Evolutionary conservation across 2,888 invertebrate species (phyloP), one percentile per base, ranked within the genome.

Genomic region (Argyresthia albistria): DNA sequence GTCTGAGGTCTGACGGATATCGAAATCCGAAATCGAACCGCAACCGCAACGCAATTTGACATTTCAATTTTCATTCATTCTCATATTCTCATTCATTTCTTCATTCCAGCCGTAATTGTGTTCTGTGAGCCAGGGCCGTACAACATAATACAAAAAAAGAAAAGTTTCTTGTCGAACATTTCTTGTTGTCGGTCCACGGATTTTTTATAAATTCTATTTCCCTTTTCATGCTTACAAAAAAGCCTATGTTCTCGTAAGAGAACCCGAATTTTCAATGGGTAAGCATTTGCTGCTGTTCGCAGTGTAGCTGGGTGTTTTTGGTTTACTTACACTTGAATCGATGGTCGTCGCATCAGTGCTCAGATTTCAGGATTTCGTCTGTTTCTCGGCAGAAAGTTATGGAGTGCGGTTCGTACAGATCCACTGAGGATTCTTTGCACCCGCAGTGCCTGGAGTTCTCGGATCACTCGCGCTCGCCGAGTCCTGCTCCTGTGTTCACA

Each of bases 201-300:
- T 67, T 68, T 66, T 67, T 62, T 6, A 39, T 25, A 9, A 6
- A 37, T 11, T 39, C 14, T 8, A 48, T 48, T 48, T 48, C 37
- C 14, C n/a, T 9, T 39, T 9, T n/a, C 9, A 39, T 4, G n/a
- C 10, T 39, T 3, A 39, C 3, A 11, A 11, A 39, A 35, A 73
- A 84, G 83, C 84, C 71, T 65, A 76, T 82, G 86, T 84, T 86
- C 86, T 87, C 86, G 70, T 49, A 72, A 73, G 86, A 83, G 86
- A 76, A 86, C 84, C 76, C 84, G 35, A 76, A 80, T 67, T 67
- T 72, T 76, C 75, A 66, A 86, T 83, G 86, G 86, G 86, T 86
- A 80, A 83, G 84, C 64, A 65, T 35, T 46, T 46, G 50, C 52
- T 53, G 43, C 43, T 52, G 42, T 43, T 43, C 35, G 42, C 36